Percentiles rank a stretch among this genome's conserved stretches.
These are phyloP conservation scores for Ursus arctos DNA, from an alignment of 2,113 vertebrate species.

Conservation along the genomic window DNA sequence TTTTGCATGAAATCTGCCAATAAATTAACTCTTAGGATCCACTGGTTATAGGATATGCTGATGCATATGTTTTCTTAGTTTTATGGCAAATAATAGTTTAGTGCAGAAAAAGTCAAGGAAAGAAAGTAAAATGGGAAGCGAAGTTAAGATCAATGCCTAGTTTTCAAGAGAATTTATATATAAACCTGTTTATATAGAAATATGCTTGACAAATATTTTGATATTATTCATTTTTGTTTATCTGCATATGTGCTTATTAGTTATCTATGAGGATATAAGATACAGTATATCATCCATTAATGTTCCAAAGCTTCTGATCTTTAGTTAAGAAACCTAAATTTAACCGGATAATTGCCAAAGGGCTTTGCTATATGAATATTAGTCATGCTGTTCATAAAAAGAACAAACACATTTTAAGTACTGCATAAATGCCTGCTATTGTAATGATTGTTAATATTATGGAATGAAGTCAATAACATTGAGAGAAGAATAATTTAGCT, in stretches of 20 bases:
- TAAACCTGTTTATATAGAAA: background rate
- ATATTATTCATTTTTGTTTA: background rate
- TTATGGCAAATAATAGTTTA: background rate
- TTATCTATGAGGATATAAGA: background rate
- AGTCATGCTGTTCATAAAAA: background rate
- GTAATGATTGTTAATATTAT: background rate
- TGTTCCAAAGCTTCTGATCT: background rate
- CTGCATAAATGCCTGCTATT: background rate
- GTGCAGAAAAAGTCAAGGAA: background rate
- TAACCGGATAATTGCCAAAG: background rate
- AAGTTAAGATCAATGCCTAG: background rate
- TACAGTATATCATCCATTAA: background rate
- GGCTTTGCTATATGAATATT: conserved; percentile 23
- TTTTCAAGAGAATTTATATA: background rate
- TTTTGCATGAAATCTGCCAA: conserved; percentile 70
- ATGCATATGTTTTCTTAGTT: conserved; percentile 47
- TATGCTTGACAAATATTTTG: background rate
- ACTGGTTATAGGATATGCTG: background rate
- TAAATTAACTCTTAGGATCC: conserved; percentile 68
- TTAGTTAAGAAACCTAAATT: conserved; percentile 6
- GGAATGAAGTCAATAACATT: background rate
- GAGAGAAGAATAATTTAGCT: background rate
- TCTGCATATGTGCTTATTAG: background rate
- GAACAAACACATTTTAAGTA: background rate
- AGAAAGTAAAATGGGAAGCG: conserved; percentile 18